Percentiles rank a stretch among this genome's conserved stretches.
Evolutionary conservation across 2,113 vertebrate genomes (phyloP).

Genomic region (Phalacrocorax aristotelis): DNA sequence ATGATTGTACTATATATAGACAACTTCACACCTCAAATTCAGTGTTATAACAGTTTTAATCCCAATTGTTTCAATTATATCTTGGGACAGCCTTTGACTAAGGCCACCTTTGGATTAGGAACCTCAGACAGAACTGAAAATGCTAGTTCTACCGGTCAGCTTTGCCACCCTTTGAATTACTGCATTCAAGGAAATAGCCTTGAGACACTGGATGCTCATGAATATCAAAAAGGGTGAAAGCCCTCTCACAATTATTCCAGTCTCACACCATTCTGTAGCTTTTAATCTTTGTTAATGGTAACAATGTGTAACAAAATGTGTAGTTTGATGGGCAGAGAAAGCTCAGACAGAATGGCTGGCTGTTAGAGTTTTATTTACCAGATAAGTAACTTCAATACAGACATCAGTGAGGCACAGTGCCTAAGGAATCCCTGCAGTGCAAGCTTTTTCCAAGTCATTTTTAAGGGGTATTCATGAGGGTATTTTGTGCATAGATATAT

Average conservation of each 20-base stretch:
- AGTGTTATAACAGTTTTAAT: not conserved
- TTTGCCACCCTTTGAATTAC: not conserved
- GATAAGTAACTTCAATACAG: not conserved
- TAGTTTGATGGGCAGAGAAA: not conserved
- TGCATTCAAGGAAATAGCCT: not conserved
- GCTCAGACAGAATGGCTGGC: not conserved
- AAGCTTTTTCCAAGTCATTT: not conserved
- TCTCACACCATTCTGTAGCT: not conserved
- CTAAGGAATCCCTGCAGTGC: not conserved
- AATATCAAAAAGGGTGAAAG: not conserved
- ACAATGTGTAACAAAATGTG: accelerated
- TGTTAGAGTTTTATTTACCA: not conserved
- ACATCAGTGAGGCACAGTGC: not conserved
- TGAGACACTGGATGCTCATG: not conserved
- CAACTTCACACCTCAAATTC: not conserved
- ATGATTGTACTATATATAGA: not conserved
- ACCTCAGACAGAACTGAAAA: not conserved
- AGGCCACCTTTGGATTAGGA: not conserved
- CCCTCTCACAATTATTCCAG: not conserved
- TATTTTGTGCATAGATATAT: not conserved
- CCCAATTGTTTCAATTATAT: not conserved
- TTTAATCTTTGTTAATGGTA: not conserved
- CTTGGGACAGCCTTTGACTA: not conserved
- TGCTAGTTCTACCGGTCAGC: not conserved
- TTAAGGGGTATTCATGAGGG: not conserved